Conservation (phyloP, 2,797 vertebrate genomes). For the Sebastes cheni region DNA sequence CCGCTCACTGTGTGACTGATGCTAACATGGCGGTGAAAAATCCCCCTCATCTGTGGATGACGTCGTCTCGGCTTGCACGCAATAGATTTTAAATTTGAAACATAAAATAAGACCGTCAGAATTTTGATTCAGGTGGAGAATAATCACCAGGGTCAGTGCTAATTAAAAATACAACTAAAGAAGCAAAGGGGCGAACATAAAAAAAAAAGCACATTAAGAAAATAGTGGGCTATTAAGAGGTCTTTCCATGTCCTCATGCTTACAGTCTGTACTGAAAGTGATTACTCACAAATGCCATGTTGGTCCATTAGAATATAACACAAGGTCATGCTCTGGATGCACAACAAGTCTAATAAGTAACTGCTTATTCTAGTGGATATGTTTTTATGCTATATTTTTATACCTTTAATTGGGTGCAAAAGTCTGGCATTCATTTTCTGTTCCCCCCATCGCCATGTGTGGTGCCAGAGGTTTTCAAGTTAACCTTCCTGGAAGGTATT, state of each 20-base stretch:
- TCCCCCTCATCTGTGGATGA: conserved; percentile 25
- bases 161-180: not conserved
- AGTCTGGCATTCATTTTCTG: conserved; percentile 74
- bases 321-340: conserved; percentile 22
- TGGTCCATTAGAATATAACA: conserved; percentile 21
- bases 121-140: not conserved
- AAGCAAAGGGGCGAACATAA: not conserved
- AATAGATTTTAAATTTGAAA: conserved; percentile 7
- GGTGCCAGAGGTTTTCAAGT: conserved; percentile 64
- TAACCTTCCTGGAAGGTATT: conserved; percentile 67
- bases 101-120: not conserved
- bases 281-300: not conserved
- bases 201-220: not conserved
- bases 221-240: not conserved
- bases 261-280: not conserved
- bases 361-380: conserved; percentile 48
- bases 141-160: not conserved
- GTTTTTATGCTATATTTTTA: conserved; percentile 32
- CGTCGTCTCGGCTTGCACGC: not conserved
- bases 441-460: conserved; percentile 46
- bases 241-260: not conserved
- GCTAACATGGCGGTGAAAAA: conserved; percentile 11
- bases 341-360: conserved; percentile 44
- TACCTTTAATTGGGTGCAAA: conserved; percentile 69
- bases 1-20: conserved; percentile 30